These are phyloP conservation scores for Scolopax rusticola DNA, from an alignment of 2,797 vertebrate genomes.

Conservation along the genomic window DNA sequence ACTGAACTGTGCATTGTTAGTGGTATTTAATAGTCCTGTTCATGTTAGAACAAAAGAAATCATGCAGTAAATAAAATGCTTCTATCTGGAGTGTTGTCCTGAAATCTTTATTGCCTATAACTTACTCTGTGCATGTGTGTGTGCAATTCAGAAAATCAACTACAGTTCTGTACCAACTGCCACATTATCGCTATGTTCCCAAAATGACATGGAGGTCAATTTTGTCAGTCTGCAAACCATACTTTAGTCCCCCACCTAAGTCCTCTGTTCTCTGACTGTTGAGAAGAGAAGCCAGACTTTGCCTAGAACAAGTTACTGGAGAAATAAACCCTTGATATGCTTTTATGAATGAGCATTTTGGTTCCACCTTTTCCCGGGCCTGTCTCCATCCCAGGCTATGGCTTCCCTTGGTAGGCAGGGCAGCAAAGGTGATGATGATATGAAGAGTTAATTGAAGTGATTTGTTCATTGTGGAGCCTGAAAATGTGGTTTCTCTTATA, in stretches of 20 bases:
- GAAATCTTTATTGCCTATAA: not conserved
- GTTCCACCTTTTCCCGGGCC: not conserved
- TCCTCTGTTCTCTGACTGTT: not conserved
- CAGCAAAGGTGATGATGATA: not conserved
- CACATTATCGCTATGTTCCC: not conserved
- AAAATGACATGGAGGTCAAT: not conserved
- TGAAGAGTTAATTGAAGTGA: not conserved
- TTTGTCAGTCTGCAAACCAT: not conserved
- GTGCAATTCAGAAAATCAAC: not conserved
- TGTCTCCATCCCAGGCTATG: not conserved
- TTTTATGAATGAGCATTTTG: not conserved
- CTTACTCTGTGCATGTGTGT: not conserved
- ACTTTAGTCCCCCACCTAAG: not conserved
- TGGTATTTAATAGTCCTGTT: not conserved
- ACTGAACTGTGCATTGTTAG: not conserved
- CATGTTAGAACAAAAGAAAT: not conserved
- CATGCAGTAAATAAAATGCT: not conserved
- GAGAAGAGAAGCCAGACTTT: not conserved
- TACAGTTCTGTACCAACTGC: not conserved
- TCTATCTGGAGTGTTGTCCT: not conserved
- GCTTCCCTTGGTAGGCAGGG: not conserved
- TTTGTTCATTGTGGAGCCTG: not conserved
- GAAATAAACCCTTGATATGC: not conserved
- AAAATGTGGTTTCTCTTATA: not conserved
- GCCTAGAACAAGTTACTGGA: not conserved